Base-by-base conservation (phyloP, 1,140 invertebrate genomes). In the Lucilia sericata region DNA sequence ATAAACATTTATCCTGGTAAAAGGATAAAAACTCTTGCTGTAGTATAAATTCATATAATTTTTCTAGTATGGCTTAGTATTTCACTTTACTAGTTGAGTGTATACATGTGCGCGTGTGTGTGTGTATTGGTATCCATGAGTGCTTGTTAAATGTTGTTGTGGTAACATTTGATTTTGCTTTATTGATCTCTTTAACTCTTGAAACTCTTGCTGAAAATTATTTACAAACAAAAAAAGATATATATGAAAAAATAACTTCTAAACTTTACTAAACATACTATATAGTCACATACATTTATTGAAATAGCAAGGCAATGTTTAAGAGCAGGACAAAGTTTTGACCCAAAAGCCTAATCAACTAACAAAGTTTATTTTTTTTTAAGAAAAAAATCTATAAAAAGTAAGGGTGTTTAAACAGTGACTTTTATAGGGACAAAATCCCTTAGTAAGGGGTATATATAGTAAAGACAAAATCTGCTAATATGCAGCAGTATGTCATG, bases 121-220 rank as follows among this genome's bases (percentile, higher is more conserved):
- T 78, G 14, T 78, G 75, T 78, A 47, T 47, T 76, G 19, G 75
- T 78, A 36, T 30, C 1, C 25, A 42, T 42, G 42, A 42, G 42
- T 42, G n/a, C 4, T 49, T 47, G 42, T 80, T 80, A 49, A 80
- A 80, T 80, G 76, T 80, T 78, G 75, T 78, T 80, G 76, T 80
- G 76, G 76, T 49, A 80, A 80, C 76, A 80, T 80, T 80, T 80
- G 76, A 80, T 80, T 80, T 80, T 80, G 42, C 42, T 80, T 80
- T 80, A 80, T 80, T 80, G 76, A 80, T 80, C 76, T 49, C 76
- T 80, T 80, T 80, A 80, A 80, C 76, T 80, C 76, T 80, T 80
- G 76, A 80, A 80, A 80, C 19, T 21, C 25, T 30, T 30, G 25
- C 25, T 30, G 3, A 30, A 30, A 30, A 30, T 30, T 30, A 30